Evolutionary conservation across 2,888 invertebrate species (phyloP), one percentile per base, ranked within the genome.

Genomic region (Heliconius erato): DNA sequence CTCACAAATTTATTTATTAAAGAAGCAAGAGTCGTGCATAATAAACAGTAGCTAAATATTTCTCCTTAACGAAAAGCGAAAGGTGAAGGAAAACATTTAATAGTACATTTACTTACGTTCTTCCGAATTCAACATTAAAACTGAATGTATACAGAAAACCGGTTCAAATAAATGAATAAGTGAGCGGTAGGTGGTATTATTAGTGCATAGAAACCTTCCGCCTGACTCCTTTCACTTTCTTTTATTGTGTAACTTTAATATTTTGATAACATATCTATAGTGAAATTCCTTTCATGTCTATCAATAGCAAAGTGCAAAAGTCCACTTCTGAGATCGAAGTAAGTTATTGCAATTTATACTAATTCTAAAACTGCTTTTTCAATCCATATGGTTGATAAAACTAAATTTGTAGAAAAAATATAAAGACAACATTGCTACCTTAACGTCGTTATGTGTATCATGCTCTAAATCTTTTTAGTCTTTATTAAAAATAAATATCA

Each of bases 251-350:
- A 74, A 54, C 71, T 79, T 81, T 65, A 35, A 79, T 76, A 67
- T 81, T 74, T 49, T 82, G 82, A 79, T 85, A 85, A 79, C 84
- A 69, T 79, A 85, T 82, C 84, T 74, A 82, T 74, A 85, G 83
- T 83, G 78, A 81, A 83, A 59, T 80, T 83, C 81, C 68, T 83
- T 85, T 85, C 79, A 89, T 89, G 89, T 87, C 88, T 88, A 85
- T 85, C 86, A 87, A 86, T 88, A 88, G 83, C 82, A 85, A 78
- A 85, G 88, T 89, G 79, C 87, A 85, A 87, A 88, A 88, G 87
- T 89, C 87, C 87, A 87, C 85, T 84, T 82, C 79, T 32, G 83
- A 85, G 82, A 63, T 79, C 80, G 85, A 87, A 85, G 89, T 89
- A 87, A 89, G 89, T 89, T 79, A 65, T 59, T 7, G 26, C 68